phyloP scores from a whole-genome alignment of 1,140 invertebrate genomes.

The Venustaconcha ellipsiformis region DNA sequence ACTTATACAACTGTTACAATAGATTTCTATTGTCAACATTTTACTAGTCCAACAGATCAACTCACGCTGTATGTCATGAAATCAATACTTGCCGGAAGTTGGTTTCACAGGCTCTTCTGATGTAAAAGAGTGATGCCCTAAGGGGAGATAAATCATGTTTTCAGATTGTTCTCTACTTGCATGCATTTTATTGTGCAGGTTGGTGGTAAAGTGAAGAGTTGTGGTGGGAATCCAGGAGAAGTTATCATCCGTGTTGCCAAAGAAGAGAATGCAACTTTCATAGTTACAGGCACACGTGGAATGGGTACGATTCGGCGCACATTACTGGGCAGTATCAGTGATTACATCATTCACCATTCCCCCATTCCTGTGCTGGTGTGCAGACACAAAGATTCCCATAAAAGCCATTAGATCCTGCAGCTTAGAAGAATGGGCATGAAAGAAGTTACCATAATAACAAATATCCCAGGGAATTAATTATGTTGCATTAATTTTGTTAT shows the following conservation, averaged over 20 bases:
- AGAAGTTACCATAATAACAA: too few relatives aligned
- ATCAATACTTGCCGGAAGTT: neutral
- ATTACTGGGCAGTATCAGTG: conserved; percentile 62
- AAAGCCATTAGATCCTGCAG: neutral
- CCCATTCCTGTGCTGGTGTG: conserved; percentile 60
- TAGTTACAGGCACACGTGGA: conserved; percentile 63
- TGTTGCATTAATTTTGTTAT: too few relatives aligned
- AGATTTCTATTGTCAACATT: too few relatives aligned
- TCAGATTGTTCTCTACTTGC: neutral
- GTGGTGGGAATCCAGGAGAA: conserved; percentile 58
- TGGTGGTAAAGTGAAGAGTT: conserved; percentile 62
- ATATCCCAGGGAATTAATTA: too few relatives aligned
- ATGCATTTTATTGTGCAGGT: conserved; percentile 44
- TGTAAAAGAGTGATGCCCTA: neutral
- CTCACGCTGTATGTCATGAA: neutral
- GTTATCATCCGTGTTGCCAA: conserved; percentile 56
- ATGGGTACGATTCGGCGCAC: conserved; percentile 61
- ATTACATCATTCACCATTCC: conserved; percentile 65
- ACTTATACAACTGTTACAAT: too few relatives aligned
- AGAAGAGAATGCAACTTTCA: conserved; percentile 56
- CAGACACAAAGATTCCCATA: conserved; percentile 42
- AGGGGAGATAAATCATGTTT: too few relatives aligned
- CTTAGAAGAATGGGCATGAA: too few relatives aligned
- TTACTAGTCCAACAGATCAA: neutral
- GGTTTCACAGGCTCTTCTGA: neutral